phyloP scores from a whole-genome alignment of 2,797 vertebrate genomes.

The Babyrousa celebensis region DNA sequence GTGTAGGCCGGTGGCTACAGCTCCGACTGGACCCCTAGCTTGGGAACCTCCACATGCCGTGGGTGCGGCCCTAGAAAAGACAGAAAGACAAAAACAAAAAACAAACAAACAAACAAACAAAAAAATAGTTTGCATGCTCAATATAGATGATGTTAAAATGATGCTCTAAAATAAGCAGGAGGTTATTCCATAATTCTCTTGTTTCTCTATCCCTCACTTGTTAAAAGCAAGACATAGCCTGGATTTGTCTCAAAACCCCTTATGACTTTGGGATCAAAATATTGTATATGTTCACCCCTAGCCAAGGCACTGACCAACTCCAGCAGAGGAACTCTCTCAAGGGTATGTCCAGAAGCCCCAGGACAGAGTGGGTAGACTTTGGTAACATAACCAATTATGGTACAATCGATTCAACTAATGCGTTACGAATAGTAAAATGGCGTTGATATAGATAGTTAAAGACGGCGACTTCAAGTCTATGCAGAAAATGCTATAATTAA shows the following conservation, averaged over 20 bases:
- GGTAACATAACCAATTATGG: background rate
- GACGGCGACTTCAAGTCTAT: background rate
- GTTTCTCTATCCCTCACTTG: background rate
- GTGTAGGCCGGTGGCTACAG: too few relatives aligned
- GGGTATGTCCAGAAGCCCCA: background rate
- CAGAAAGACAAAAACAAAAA: too few relatives aligned
- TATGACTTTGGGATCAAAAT: background rate
- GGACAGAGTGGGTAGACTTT: background rate
- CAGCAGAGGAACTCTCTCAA: background rate
- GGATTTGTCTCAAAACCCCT: background rate
- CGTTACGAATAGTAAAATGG: background rate
- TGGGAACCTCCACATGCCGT: too few relatives aligned
- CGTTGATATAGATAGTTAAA: background rate
- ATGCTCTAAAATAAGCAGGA: background rate
- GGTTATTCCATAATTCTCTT: background rate
- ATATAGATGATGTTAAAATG: background rate
- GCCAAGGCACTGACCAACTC: background rate
- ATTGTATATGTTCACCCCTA: background rate
- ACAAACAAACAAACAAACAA: too few relatives aligned
- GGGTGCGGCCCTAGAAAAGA: too few relatives aligned
- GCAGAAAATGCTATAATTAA: background rate
- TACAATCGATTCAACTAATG: background rate
- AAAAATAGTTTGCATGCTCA: background rate
- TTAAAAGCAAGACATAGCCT: background rate
- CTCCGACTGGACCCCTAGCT: too few relatives aligned